Percentiles rank a stretch among this genome's conserved stretches.
phyloP scores from a whole-genome alignment of 2,797 vertebrate species.

The Lerista edwardsae region DNA sequence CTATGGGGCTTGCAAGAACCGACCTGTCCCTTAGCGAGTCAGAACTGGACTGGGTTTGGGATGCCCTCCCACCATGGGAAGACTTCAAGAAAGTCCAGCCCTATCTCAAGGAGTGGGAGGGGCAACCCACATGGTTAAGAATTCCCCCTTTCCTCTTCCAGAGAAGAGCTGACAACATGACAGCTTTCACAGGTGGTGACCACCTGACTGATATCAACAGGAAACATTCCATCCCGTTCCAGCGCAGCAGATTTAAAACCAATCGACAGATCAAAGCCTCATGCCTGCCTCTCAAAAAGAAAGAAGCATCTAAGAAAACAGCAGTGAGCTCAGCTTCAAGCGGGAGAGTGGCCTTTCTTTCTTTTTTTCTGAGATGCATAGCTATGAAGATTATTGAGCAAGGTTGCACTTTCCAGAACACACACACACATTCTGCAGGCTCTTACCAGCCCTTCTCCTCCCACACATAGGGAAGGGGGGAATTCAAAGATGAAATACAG shows the following conservation, averaged over 20 bases:
- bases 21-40: no score
- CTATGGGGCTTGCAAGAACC: no score
- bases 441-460: slow-evolving; percentile 21
- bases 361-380: fast-evolving
- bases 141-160: no score
- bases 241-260: neutral
- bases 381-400: slow-evolving; percentile 38
- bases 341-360: neutral
- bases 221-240: neutral
- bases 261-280: neutral
- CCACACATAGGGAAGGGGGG: neutral
- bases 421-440: slow-evolving; percentile 15
- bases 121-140: no score
- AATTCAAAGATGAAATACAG: slow-evolving; percentile 62
- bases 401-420: slow-evolving; percentile 5
- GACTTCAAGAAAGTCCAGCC: no score
- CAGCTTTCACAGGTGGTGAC: slow-evolving; percentile 10
- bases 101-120: no score
- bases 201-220: neutral
- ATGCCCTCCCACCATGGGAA: no score
- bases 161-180: neutral
- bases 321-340: slow-evolving; percentile 3
- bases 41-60: no score
- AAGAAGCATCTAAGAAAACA: neutral
- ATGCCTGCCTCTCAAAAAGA: neutral